A percentile compares a stretch with the other conserved stretches of the same genome.
Evolutionary conservation across 2,888 invertebrate genomes (phyloP).

Genomic region (Chaetoderma sp.): DNA sequence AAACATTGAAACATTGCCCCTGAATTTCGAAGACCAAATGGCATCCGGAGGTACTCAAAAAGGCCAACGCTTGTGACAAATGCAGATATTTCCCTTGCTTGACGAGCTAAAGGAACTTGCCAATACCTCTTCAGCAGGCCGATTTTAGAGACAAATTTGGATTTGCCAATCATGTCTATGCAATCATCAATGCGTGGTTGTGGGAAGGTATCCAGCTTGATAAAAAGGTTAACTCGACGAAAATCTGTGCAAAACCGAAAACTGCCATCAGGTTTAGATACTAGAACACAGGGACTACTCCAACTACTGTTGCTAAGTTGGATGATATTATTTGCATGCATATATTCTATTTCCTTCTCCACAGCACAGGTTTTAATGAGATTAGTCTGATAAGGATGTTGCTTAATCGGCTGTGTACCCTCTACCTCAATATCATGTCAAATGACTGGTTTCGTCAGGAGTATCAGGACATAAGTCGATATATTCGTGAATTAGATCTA

Average conservation of each 20-base stretch:
- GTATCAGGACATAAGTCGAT: too few relatives aligned
- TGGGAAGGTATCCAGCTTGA: too few relatives aligned
- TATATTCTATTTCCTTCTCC: conserved; percentile 31
- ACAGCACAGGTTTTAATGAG: conserved; percentile 15
- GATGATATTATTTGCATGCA: conserved; percentile 42
- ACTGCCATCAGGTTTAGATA: conserved; percentile 32
- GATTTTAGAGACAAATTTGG: background rate
- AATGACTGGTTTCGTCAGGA: too few relatives aligned
- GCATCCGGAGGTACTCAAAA: conserved; percentile 39
- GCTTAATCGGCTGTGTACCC: too few relatives aligned
- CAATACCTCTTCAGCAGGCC: background rate
- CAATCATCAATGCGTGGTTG: too few relatives aligned
- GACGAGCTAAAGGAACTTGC: conserved; percentile 32
- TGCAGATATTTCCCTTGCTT: conserved; percentile 40
- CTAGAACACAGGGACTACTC: conserved; percentile 40
- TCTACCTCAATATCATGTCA: too few relatives aligned
- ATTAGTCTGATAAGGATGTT: conserved; percentile 17
- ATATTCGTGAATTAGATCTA: too few relatives aligned
- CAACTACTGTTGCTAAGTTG: conserved; percentile 41
- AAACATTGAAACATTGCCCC: conserved; percentile 37
- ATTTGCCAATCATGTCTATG: background rate
- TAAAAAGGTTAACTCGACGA: too few relatives aligned
- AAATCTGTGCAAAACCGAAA: conserved; percentile 41
- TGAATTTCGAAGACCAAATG: conserved; percentile 40
- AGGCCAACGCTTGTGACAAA: conserved; percentile 13